phyloP scores from a whole-genome alignment of 2,797 vertebrate genomes.

The Characodon lateralis region DNA sequence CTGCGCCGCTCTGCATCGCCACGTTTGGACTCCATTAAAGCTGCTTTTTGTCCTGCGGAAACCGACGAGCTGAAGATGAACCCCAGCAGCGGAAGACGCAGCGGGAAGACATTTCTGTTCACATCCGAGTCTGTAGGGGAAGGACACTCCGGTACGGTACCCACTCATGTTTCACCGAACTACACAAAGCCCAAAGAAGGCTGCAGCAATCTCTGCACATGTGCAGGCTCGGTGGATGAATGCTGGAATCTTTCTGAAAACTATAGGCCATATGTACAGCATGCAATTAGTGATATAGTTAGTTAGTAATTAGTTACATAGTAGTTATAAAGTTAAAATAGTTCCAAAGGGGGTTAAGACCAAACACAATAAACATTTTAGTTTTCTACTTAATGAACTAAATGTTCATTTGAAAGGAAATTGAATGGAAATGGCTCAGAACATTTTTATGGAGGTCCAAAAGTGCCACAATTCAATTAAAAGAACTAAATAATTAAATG shows the following conservation, averaged over 20 bases:
- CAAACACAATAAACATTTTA: neutral
- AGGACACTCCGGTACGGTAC: constrained; percentile 77
- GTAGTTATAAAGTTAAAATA: neutral
- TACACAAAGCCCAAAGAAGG: neutral
- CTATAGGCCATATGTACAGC: neutral
- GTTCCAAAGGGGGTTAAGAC: neutral
- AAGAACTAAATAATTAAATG: neutral
- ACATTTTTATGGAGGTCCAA: neutral
- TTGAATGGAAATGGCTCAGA: neutral
- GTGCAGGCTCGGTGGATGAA: neutral
- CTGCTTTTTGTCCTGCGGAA: neutral
- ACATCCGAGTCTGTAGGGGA: constrained; percentile 82
- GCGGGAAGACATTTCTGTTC: constrained; percentile 79
- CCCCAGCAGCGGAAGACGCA: constrained; percentile 42
- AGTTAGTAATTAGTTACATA: neutral
- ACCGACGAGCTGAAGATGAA: constrained; percentile 64
- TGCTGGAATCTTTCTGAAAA: neutral
- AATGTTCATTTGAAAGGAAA: neutral
- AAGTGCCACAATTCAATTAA: neutral
- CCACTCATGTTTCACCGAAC: neutral
- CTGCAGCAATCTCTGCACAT: neutral
- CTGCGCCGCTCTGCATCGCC: neutral
- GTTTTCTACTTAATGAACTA: neutral
- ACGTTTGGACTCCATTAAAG: neutral
- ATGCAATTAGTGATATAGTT: neutral